Evolutionary conservation across 1,140 invertebrate species (phyloP).

Genomic region (Drosophila teissieri): DNA sequence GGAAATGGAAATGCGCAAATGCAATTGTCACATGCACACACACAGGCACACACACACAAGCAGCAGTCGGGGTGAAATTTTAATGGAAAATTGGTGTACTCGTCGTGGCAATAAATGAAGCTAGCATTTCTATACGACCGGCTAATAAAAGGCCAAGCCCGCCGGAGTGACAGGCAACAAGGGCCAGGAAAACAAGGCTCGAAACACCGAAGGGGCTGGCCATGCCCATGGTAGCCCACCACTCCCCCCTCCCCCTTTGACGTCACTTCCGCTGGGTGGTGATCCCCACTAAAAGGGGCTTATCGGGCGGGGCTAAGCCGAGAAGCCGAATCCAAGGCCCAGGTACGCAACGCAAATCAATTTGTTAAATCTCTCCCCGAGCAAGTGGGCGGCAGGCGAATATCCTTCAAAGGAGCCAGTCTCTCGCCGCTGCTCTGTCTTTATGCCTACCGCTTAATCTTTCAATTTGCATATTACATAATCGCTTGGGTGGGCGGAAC

Average conservation of each 20-base stretch:
- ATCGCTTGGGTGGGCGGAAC: constrained; percentile 38
- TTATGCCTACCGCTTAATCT: constrained; percentile 59
- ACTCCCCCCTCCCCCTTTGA: too few relatives aligned
- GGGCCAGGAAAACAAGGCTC: constrained; percentile 39
- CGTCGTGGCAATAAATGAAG: constrained; percentile 53
- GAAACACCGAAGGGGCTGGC: constrained; percentile 62
- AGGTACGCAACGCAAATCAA: constrained; percentile 34
- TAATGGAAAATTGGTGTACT: constrained; percentile 74
- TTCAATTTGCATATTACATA: constrained; percentile 83
- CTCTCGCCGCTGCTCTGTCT: constrained; percentile 6
- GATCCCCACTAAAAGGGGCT: constrained; percentile 8
- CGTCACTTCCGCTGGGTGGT: constrained; percentile 2
- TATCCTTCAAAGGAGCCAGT: constrained; percentile 20
- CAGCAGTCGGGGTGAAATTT: constrained; percentile 50
- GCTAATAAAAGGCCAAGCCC: constrained; percentile 58
- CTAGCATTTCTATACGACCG: constrained; percentile 51
- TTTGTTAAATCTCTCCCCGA: constrained; percentile 20
- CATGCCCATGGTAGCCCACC: constrained; percentile 10
- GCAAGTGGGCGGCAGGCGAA: neutral
- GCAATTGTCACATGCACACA: constrained; percentile 62
- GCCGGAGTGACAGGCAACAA: constrained; percentile 47
- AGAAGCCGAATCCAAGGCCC: neutral
- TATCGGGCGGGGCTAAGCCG: neutral
- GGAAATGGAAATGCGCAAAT: constrained; percentile 70
- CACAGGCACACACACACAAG: constrained; percentile 4